Evolutionary conservation across 2,888 invertebrate genomes (phyloP).

Genomic region (Apotomis turbidana): DNA sequence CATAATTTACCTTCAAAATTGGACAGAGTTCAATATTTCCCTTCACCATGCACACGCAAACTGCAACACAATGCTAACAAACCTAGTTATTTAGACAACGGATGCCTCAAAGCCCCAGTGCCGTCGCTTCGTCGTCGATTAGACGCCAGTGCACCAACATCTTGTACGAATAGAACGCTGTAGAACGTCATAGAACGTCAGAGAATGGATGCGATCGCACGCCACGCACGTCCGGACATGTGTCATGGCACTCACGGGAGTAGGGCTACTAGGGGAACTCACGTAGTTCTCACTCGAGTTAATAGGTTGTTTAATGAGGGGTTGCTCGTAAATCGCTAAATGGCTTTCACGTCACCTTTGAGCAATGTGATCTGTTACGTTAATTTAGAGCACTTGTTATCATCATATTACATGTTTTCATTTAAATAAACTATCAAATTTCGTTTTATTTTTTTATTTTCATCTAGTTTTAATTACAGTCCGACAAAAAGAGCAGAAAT

Average conservation of each 20-base stretch:
- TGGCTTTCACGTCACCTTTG: background rate
- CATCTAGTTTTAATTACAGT: too few relatives aligned
- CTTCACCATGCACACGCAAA: constrained; percentile 1
- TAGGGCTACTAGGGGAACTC: constrained; percentile 26
- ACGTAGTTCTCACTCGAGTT: constrained; percentile 1
- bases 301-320: background rate
- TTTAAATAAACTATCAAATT: too few relatives aligned
- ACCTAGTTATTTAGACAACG: constrained; percentile 29
- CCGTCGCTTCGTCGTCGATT: constrained; percentile 31
- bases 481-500: too few relatives aligned
- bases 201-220: constrained; percentile 62
- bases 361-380: background rate
- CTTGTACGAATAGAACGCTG: constrained; percentile 31
- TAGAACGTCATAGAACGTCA: constrained; percentile 45
- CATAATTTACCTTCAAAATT: background rate
- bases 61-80: constrained; percentile 22
- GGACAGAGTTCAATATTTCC: background rate
- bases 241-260: constrained; percentile 49
- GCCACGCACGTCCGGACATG: constrained; percentile 57
- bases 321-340: background rate
- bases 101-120: constrained; percentile 25
- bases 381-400: background rate
- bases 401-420: too few relatives aligned
- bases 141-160: constrained; percentile 28
- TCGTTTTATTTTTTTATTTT: too few relatives aligned